Base-by-base conservation (phyloP, 2,888 invertebrate genomes). In the Tridacna gigas region DNA sequence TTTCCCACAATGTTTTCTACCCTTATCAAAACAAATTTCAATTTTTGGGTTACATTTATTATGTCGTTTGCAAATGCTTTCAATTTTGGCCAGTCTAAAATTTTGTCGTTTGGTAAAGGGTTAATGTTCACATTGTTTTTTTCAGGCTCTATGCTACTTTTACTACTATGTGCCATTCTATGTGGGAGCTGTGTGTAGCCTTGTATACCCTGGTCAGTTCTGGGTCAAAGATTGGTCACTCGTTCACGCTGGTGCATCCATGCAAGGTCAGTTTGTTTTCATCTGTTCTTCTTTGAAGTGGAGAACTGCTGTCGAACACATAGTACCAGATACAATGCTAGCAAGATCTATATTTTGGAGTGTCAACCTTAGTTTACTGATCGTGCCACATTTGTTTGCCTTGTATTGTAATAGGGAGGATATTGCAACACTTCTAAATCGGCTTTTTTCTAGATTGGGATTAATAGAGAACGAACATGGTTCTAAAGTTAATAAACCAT, bases 161-260 rank as follows among this genome's bases (percentile, higher is more conserved):
- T 94, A 94, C 79, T 93, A 93, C 89, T 94, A 91, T 80, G 79
- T 92, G 26, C 93, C 94, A 12, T 93, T 91, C 86, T 93, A 93
- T 80, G 77, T 89, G 12, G 88, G 88, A 78, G 90, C 90, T 51
- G 88, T 93, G 4, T 91, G 89, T 82, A 87, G 91, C 1, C 86
- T 93, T 67, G 48, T 93, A n/a, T 84, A 83, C 37, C 91, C 90
- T 9, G 90, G 89, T 26, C 85, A 89, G 25, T 63, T 56, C 26
- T 94, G 93, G 93, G 88, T 93, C 74, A 86, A 88, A 26, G 92
- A 93, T 79, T 94, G 93, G 92, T 84, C 92, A 1, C 78, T 93
- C 11, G 79, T 94, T 12, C 91, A 92, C 81, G 94, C 93, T 12
- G 94, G 94, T 25, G 94, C 94, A 13, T 90, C 93, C 18, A 89